phyloP scores from a whole-genome alignment of 2,797 vertebrate genomes.

The Gallinago stenura region DNA sequence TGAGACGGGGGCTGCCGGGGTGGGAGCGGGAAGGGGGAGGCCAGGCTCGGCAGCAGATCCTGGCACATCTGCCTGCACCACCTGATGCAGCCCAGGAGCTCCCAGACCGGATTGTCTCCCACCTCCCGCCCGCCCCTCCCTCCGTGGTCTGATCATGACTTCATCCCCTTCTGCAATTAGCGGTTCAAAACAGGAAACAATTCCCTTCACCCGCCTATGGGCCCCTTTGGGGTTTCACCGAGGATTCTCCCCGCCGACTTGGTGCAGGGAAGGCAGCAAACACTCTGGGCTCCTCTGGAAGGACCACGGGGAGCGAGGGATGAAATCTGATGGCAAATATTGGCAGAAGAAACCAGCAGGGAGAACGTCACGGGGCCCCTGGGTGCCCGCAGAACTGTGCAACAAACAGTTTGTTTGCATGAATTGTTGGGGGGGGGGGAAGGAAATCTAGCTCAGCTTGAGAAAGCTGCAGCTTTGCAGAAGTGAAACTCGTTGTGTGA shows the following conservation, averaged over 20 bases:
- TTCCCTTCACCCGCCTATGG: background rate
- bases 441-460: background rate
- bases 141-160: background rate
- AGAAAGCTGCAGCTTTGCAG: constrained; percentile 10
- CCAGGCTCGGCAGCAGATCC: background rate
- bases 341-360: background rate
- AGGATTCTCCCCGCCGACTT: background rate
- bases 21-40: background rate
- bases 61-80: constrained; percentile 28
- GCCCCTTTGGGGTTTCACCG: background rate
- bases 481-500: constrained; percentile 18
- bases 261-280: background rate
- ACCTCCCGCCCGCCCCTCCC: background rate
- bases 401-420: background rate
- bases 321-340: background rate
- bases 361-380: background rate
- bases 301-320: background rate
- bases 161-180: background rate
- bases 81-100: constrained; percentile 10
- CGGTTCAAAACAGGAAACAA: background rate
- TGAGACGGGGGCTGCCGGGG: background rate
- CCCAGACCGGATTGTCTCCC: background rate
- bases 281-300: background rate
- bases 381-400: rapidly evolving
- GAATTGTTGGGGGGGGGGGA: background rate